Evolutionary conservation across 2,888 invertebrate genomes (phyloP).

Genomic region (Biston betularia): DNA sequence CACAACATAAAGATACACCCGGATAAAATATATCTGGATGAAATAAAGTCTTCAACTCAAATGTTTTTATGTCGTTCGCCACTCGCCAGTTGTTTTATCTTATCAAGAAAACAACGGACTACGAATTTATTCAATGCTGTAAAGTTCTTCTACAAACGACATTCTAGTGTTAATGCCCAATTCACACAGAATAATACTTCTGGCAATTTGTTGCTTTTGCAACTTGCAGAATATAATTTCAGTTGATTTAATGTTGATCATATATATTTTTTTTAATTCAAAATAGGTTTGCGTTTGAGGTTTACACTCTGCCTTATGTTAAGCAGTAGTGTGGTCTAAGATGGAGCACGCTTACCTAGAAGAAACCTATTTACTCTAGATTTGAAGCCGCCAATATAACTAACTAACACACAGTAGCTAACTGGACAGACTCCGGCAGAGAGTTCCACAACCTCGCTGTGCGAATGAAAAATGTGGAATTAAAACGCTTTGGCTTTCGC

Average conservation of each 20-base stretch:
- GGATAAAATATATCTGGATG: constrained; percentile 11
- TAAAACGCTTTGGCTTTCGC: no score
- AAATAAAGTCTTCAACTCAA: background rate
- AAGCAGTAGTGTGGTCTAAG: no score
- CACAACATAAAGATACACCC: background rate
- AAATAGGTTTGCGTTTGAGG: no score
- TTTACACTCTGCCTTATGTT: no score
- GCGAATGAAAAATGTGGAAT: no score
- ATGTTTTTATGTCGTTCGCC: background rate
- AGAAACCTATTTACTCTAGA: no score
- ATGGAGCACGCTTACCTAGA: no score
- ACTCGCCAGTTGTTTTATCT: constrained; percentile 11
- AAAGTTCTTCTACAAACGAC: constrained; percentile 3
- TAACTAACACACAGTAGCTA: no score
- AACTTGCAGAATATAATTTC: background rate
- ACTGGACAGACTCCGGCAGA: no score
- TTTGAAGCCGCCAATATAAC: no score
- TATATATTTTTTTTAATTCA: no score
- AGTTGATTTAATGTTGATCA: background rate
- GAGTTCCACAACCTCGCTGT: no score
- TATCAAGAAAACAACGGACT: constrained; percentile 11
- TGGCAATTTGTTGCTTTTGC: background rate
- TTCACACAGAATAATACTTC: background rate
- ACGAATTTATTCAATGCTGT: constrained; percentile 3
- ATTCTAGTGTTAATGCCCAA: background rate